Evolutionary conservation across 1,140 invertebrate species (phyloP).

Genomic region (Neodiprion pinetum): DNA sequence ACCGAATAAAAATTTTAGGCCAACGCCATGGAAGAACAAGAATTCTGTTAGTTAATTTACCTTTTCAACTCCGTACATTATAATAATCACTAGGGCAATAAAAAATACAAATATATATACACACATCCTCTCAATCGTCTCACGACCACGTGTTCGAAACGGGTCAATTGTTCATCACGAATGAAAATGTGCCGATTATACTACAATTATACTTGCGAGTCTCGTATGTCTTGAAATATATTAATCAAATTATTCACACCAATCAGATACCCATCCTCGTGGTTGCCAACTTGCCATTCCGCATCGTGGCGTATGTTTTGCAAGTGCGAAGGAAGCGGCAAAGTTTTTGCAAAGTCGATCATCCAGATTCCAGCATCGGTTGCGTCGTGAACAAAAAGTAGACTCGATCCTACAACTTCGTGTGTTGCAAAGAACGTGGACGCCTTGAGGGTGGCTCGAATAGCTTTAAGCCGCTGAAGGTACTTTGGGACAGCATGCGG

Average conservation of each 20-base stretch:
- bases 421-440: conserved; percentile 90
- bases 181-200: neutral
- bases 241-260: conserved; percentile 94
- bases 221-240: conserved; percentile 68
- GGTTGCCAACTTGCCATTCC: conserved; percentile 95
- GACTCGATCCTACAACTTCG: conserved; percentile 96
- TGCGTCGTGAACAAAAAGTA: conserved; percentile 95
- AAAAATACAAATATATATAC: too few relatives aligned
- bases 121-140: too few relatives aligned
- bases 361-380: conserved; percentile 91
- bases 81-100: too few relatives aligned
- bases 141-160: too few relatives aligned
- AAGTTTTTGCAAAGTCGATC: conserved; percentile 98
- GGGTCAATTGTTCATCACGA: too few relatives aligned
- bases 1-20: too few relatives aligned
- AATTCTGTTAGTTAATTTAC: too few relatives aligned
- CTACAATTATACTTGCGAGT: conserved; percentile 16
- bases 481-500: conserved; percentile 80
- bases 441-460: conserved; percentile 78
- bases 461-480: conserved; percentile 82
- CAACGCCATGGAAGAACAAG: too few relatives aligned
- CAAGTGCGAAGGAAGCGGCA: conserved; percentile 77
- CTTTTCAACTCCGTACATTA: too few relatives aligned
- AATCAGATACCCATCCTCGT: conserved; percentile 96
- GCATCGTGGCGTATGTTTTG: conserved; percentile 78